Evolutionary conservation across 64 coral and sea anemone genomes (phyloP).

Genomic region (Hydrozoanthus tunicans): DNA sequence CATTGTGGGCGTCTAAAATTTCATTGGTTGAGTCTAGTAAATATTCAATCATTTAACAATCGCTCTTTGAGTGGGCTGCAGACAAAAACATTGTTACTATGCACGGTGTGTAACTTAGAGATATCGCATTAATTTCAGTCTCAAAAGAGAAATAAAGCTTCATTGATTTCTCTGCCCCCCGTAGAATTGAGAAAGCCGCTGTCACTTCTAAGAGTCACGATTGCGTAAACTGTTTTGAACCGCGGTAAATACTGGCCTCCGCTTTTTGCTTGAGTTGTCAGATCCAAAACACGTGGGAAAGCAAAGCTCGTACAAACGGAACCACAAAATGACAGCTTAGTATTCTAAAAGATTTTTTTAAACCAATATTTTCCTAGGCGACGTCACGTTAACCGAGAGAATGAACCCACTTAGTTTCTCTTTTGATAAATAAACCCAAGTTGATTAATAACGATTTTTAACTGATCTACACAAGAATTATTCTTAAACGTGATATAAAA

Average conservation of each 20-base stretch:
- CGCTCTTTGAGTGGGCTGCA: conserved; percentile 47
- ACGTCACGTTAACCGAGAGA: not conserved
- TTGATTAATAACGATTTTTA: conserved; percentile 1
- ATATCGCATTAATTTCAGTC: conserved; percentile 51
- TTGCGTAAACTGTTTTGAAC: not conserved
- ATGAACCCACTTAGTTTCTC: not conserved
- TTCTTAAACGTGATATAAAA: conserved; percentile 11
- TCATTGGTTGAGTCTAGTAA: conserved; percentile 79
- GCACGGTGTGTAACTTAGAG: conserved; percentile 63
- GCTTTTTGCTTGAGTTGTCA: conserved; percentile 32
- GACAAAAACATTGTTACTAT: conserved; percentile 92
- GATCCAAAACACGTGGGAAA: conserved; percentile 44
- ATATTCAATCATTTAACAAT: conserved; percentile 95
- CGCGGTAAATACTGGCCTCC: not conserved
- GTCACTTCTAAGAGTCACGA: not conserved
- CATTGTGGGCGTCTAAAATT: conserved; percentile 46
- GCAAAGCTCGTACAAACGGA: not conserved
- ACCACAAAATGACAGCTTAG: conserved; percentile 36
- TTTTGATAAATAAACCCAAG: not conserved
- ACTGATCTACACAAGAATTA: not conserved
- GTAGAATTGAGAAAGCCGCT: not conserved
- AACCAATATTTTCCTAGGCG: conserved; percentile 2
- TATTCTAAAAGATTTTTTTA: not conserved
- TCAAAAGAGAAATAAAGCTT: conserved; percentile 24
- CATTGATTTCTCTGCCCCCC: conserved; percentile 33